These are phyloP conservation scores for Balaeniceps rex DNA, from an alignment of 2,113 vertebrate species.

Conservation along the genomic window DNA sequence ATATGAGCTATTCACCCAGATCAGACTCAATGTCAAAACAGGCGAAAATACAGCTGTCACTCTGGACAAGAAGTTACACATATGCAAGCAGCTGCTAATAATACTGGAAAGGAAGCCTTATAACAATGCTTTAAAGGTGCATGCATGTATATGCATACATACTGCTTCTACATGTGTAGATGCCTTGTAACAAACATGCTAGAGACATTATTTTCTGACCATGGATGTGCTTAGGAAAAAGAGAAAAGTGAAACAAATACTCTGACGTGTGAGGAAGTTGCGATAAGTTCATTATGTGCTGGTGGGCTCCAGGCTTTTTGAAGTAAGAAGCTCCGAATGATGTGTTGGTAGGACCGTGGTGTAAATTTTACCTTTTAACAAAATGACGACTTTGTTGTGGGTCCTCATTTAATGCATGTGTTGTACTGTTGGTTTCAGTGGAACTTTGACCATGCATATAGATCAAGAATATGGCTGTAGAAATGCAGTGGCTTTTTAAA, in stretches of 20 bases:
- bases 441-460: not conserved
- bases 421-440: not conserved
- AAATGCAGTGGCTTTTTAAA: not conserved
- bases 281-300: not conserved
- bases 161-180: not conserved
- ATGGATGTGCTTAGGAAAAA: not conserved
- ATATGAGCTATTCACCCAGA: slow-evolving; percentile 88
- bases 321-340: not conserved
- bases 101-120: slow-evolving; percentile 66
- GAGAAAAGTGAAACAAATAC: not conserved
- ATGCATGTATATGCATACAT: not conserved
- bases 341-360: not conserved
- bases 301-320: not conserved
- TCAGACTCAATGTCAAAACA: slow-evolving; percentile 89
- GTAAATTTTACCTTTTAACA: not conserved
- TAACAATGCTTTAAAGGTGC: slow-evolving; percentile 65
- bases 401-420: not conserved
- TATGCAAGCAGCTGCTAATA: slow-evolving; percentile 81
- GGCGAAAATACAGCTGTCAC: slow-evolving; percentile 87
- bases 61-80: slow-evolving; percentile 82
- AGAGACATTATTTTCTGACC: not conserved
- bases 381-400: not conserved
- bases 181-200: not conserved
- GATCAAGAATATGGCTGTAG: not conserved
- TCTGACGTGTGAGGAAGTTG: not conserved